Percentiles rank a stretch among this genome's conserved stretches.
phyloP scores from a whole-genome alignment of 2,113 vertebrate genomes.

The Rhipidura dahli region DNA sequence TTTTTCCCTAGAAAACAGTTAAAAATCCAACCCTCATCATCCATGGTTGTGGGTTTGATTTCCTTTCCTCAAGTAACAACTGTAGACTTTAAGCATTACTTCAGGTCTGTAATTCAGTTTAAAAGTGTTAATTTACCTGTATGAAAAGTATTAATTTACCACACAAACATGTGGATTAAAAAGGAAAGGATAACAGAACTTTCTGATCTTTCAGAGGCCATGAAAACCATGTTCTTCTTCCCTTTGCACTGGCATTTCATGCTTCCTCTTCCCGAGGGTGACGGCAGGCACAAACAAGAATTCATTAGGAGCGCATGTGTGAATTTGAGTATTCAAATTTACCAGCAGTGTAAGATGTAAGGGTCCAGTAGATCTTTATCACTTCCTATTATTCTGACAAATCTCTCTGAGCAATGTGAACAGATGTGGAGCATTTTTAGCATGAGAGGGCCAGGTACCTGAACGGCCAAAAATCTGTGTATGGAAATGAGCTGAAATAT shows the following conservation, averaged over 20 bases:
- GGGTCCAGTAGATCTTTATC: not conserved
- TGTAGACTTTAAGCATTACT: not conserved
- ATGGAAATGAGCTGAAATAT: not conserved
- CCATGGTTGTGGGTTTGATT: not conserved
- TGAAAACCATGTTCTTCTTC: not conserved
- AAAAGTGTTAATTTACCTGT: not conserved
- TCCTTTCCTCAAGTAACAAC: not conserved
- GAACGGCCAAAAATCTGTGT: not conserved
- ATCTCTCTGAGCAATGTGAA: not conserved
- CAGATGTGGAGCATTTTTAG: not conserved
- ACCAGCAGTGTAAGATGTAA: not conserved
- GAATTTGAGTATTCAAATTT: not conserved
- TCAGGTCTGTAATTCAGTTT: not conserved
- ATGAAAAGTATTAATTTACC: not conserved
- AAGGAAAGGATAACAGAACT: not conserved
- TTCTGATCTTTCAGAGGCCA: not conserved
- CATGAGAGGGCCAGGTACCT: not conserved
- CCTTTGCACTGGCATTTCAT: not conserved
- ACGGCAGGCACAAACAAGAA: not conserved
- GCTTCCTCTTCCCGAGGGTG: not conserved
- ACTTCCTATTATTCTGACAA: not conserved
- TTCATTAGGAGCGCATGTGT: not conserved
- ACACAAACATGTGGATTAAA: accelerated
- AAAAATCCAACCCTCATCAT: not conserved
- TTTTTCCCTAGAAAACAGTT: not conserved